Evolutionary conservation across 2,797 vertebrate species (phyloP), one percentile per base, ranked within the genome.

Genomic region (Esox lucius): DNA sequence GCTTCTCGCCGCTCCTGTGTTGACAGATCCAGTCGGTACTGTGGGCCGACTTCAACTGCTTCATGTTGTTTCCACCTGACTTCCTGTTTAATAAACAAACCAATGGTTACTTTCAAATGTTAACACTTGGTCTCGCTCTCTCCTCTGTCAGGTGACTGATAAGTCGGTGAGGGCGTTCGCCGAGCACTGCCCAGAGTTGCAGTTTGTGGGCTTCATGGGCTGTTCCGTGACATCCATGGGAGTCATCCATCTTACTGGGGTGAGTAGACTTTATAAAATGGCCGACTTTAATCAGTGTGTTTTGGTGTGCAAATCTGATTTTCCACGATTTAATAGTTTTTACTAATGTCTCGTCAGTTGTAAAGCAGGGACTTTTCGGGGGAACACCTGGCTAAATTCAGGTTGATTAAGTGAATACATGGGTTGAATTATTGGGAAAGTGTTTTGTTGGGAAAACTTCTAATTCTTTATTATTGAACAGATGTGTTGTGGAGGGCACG

Each of bases 191-290:
- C 96, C 97, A 0, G 95, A 97, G 84, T 93, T 99, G 82, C 97
- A 97, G 88, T 98, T 96, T 83, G 98, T 99, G 61, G 97, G 98
- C 75, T 99, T 99, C 90, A 99, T 99, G 98, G 98, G 98, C 75
- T 99, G 97, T 87, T 98, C 98, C 0, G 97, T 99, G 79, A 99
- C 97, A 72, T 99, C 98, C 2, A 96, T 96, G 91, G 98, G 98
- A 81, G 97, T 98, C 82, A 98, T 99, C 84, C 96, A 98, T 85
- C 95, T 99, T 24, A 98, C 97, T 15, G 95, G 95, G 79, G 98
- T 99, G 90, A 94, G 96, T 90, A 73, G 42, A 5, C 22, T 75
- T 65, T 24, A 65, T 0, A 22, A 49, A 78, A 72, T 35, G 7
- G 4, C 33, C 31, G 5, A 75, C 5, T 0, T 70, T 70, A 2